phyloP scores from a whole-genome alignment of 2,888 invertebrate species.

The Leptarthrus brevirostris region DNA sequence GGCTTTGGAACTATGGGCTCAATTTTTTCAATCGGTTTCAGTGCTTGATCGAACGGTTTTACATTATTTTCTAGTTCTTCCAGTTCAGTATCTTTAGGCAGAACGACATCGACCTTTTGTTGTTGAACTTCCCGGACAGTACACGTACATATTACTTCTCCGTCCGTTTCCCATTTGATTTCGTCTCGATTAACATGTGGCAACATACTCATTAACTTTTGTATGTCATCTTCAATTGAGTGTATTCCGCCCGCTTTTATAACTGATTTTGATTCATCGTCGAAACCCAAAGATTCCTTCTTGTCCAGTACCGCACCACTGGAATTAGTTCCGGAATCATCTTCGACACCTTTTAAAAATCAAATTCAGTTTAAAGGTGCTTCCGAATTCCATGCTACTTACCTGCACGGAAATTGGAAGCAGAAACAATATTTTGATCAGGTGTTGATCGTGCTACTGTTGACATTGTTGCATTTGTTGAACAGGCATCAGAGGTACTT shows the following conservation, averaged over 20 bases:
- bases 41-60: too few species aligned
- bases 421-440: slow-evolving; percentile 54
- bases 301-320: not conserved
- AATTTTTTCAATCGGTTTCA: not conserved
- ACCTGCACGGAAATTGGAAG: slow-evolving; percentile 6
- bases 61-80: too few species aligned
- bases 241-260: not conserved
- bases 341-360: not conserved
- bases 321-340: slow-evolving; percentile 12
- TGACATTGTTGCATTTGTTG: slow-evolving; percentile 58
- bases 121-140: slow-evolving; percentile 54
- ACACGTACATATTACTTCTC: slow-evolving; percentile 56
- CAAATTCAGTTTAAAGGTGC: too few species aligned
- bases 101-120: not conserved
- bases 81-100: too few species aligned
- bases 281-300: not conserved
- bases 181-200: slow-evolving; percentile 55
- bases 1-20: not conserved
- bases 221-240: slow-evolving; percentile 58
- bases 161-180: slow-evolving; percentile 52
- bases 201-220: slow-evolving; percentile 53
- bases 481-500: slow-evolving; percentile 60
- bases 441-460: slow-evolving; percentile 56
- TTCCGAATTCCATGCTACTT: too few species aligned
- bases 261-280: not conserved